phyloP scores from a whole-genome alignment of 2,113 vertebrate genomes.

The Rhipidura dahli region DNA sequence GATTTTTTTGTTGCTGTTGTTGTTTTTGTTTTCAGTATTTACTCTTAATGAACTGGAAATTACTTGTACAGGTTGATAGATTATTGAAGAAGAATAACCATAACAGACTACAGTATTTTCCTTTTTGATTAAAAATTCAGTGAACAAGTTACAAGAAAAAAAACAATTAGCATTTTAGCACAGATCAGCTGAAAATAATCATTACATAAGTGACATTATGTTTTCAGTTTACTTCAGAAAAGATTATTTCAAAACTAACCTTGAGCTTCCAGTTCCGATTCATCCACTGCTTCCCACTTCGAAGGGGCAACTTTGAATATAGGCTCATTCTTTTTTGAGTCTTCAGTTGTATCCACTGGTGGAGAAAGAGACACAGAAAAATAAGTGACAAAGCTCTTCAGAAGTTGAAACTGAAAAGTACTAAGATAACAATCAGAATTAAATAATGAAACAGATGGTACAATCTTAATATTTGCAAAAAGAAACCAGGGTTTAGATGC shows the following conservation, averaged over 20 bases:
- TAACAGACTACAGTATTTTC: neutral
- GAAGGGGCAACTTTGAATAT: slow-evolving; percentile 97
- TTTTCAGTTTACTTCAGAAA: neutral
- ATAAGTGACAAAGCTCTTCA: neutral
- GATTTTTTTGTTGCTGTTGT: neutral
- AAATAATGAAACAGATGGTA: neutral
- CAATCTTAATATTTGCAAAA: neutral
- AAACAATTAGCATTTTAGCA: neutral
- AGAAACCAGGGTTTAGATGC: neutral
- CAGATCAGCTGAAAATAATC: neutral
- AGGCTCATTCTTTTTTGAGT: slow-evolving; percentile 85
- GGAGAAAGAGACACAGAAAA: neutral
- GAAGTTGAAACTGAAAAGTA: neutral
- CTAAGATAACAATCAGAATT: neutral
- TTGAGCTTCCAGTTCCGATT: slow-evolving; percentile 88
- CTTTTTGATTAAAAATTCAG: neutral
- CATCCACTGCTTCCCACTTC: slow-evolving; percentile 98
- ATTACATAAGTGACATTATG: neutral
- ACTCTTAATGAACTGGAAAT: neutral
- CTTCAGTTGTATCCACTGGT: slow-evolving; percentile 77
- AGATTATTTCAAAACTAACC: slow-evolving; percentile 73
- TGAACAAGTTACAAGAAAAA: neutral
- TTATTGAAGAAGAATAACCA: neutral
- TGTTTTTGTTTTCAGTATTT: neutral
- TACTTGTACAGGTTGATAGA: neutral